Evolutionary conservation across 2,888 invertebrate genomes (phyloP).

Genomic region (Orchesella flavescens): DNA sequence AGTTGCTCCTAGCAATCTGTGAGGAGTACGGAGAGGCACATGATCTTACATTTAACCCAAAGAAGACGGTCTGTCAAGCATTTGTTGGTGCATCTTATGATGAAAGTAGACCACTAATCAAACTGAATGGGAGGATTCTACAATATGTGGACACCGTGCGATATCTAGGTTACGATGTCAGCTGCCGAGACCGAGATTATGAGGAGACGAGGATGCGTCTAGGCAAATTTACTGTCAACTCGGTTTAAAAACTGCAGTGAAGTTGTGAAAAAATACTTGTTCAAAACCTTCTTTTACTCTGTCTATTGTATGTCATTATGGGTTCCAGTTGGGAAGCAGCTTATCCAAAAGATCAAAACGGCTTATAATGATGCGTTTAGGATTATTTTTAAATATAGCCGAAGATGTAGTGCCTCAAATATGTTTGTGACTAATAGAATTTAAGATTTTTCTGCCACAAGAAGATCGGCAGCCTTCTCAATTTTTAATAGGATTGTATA

Average conservation of each 20-base stretch:
- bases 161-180: slow-evolving; percentile 2
- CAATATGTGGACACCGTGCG: not conserved
- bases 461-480: slow-evolving; percentile 6
- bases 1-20: not conserved
- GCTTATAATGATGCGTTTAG: slow-evolving; percentile 40
- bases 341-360: not conserved
- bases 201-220: not conserved
- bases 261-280: not conserved
- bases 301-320: slow-evolving; percentile 20
- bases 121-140: not conserved
- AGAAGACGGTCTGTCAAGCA: not conserved
- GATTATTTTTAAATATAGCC: slow-evolving; percentile 3
- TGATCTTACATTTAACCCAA: not conserved
- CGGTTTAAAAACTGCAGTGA: not conserved
- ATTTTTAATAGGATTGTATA: not conserved
- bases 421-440: slow-evolving; percentile 19
- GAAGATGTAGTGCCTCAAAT: slow-evolving; percentile 3
- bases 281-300: slow-evolving; percentile 11
- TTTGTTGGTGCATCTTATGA: not conserved
- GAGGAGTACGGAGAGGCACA: not conserved
- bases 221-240: not conserved
- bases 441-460: slow-evolving; percentile 6
- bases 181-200: not conserved
- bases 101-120: not conserved
- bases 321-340: too few relatives aligned